Evolutionary conservation across 2,888 invertebrate species (phyloP), one percentile per base, ranked within the genome.

Genomic region (Scaptomyza tumidula): DNA sequence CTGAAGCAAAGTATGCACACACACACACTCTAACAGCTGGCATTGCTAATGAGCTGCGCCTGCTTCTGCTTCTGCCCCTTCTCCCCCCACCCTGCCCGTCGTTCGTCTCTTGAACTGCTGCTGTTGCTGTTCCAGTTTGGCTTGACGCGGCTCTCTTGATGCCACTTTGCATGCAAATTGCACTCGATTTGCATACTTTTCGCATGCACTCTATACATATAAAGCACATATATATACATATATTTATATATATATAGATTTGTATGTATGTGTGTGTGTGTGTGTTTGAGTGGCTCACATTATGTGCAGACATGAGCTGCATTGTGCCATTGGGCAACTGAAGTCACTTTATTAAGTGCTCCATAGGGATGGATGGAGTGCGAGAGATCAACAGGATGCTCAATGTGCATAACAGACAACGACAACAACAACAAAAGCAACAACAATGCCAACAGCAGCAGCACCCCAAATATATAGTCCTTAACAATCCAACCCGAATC

Each of bases 91-190:
- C n/a, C n/a, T n/a, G n/a, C n/a, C n/a, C n/a, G n/a, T n/a, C n/a
- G n/a, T n/a, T n/a, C 39, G 1, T 6, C 27, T 49, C 39, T 19
- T 45, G 13, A 16, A 19, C 31, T 31, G 39, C 3, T 24, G 37
- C 52, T 24, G 29, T 13, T 45, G 16, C 9, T 78, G 78, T 59
- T 65, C 37, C 66, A 76, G 57, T 67, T 76, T 66, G 63, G 54
- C 62, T 52, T 63, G 68, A 59, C 54, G 75, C 69, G 54, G 43
- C 62, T 70, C 80, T 86, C 81, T 74, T 86, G 80, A 59, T 70
- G 82, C 72, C 78, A 82, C 84, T 86, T 82, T 84, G 78, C 85
- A 82, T 82, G 85, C 87, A 86, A 82, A 82, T 82, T 86, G 75
- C 78, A 75, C 78, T 78, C 75, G 71, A 82, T 82, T 86, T 86